These are phyloP conservation scores for Pedetes capensis DNA, from an alignment of 2,113 vertebrate species.

Conservation along the genomic window DNA sequence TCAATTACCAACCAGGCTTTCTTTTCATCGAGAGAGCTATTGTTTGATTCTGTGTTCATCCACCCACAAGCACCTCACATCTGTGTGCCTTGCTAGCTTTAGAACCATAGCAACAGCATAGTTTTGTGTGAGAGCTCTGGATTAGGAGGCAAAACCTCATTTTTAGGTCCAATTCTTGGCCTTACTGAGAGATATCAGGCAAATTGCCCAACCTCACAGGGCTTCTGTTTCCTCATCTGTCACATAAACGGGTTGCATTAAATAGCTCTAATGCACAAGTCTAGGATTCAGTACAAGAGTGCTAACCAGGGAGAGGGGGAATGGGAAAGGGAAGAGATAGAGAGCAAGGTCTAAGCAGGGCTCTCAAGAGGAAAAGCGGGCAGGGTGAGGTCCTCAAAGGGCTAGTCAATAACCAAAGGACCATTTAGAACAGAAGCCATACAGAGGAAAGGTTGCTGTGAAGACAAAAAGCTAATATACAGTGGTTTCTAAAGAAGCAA, in stretches of 20 bases:
- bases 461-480: background rate
- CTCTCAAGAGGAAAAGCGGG: background rate
- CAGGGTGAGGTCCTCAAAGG: background rate
- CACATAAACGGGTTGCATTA: conserved; percentile 1
- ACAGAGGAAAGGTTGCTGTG: background rate
- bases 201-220: background rate
- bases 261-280: background rate
- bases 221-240: conserved; percentile 42
- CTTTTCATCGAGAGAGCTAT: conserved; percentile 57
- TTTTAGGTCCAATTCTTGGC: background rate
- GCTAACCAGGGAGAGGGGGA: background rate
- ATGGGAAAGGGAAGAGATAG: background rate
- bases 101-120: conserved; percentile 59
- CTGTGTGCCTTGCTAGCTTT: conserved; percentile 24
- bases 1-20: conserved; percentile 60
- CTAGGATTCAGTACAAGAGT: background rate
- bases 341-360: background rate
- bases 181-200: background rate
- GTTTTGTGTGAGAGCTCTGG: background rate
- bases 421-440: background rate
- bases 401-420: background rate
- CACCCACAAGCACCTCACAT: conserved; percentile 43
- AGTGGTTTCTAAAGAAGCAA: conserved; percentile 29
- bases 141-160: background rate
- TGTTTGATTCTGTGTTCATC: conserved; percentile 61